Evolutionary conservation across 2,797 vertebrate genomes (phyloP).

Genomic region (Crenichthys baileyi): DNA sequence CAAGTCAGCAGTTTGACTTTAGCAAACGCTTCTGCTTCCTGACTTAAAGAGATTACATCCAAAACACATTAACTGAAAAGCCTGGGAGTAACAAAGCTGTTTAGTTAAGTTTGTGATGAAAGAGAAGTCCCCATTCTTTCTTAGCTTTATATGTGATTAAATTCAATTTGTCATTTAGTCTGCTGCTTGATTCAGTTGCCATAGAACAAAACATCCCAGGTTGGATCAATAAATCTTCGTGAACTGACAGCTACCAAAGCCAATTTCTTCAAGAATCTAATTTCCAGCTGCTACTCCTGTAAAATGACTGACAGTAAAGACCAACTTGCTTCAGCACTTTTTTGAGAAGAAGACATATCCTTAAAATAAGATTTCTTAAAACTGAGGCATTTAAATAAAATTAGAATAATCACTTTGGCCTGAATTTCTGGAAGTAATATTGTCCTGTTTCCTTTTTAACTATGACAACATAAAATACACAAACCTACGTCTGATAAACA

Average conservation of each 20-base stretch:
- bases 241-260: constrained; percentile 24
- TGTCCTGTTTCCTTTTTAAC: neutral
- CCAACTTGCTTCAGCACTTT: neutral
- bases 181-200: constrained; percentile 14
- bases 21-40: constrained; percentile 23
- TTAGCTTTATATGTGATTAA: constrained; percentile 8
- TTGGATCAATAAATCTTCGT: constrained; percentile 36
- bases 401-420: neutral
- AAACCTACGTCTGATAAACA: neutral
- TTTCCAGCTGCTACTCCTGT: constrained; percentile 18
- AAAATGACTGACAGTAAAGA: constrained; percentile 16
- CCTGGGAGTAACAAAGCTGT: constrained; percentile 16
- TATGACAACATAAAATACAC: neutral
- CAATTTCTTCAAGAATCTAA: constrained; percentile 8
- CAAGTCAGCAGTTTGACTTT: constrained; percentile 38
- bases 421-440: neutral
- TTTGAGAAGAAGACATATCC: neutral
- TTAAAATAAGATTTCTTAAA: neutral
- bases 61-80: constrained; percentile 16
- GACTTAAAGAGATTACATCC: constrained; percentile 12
- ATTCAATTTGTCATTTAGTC: constrained; percentile 11
- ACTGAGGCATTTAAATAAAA: neutral
- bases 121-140: constrained; percentile 8
- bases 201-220: constrained; percentile 16
- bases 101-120: constrained; percentile 17